These are phyloP conservation scores for Xestia sexstrigata DNA, from an alignment of 2,888 invertebrate genomes.

Conservation along the genomic window DNA sequence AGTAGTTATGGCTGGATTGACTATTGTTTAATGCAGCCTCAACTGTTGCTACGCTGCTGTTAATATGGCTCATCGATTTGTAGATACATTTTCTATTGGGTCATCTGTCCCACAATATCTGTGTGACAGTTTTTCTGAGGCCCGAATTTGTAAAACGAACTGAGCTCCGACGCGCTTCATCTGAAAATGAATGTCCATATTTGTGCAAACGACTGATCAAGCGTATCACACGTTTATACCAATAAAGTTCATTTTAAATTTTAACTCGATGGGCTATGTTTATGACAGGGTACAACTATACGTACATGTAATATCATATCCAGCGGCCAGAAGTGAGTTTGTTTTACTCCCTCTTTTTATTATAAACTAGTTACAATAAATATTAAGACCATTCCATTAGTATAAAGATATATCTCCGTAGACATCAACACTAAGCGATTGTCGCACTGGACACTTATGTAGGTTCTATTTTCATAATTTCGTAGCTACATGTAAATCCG, in stretches of 20 bases:
- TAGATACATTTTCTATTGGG: background rate
- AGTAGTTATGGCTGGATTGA: conserved; percentile 1
- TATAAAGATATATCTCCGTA: background rate
- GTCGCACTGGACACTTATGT: background rate
- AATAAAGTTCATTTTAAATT: background rate
- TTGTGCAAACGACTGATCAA: too few species aligned
- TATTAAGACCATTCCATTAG: background rate
- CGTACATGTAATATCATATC: background rate
- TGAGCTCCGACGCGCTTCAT: background rate
- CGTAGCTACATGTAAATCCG: background rate
- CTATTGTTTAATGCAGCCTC: background rate
- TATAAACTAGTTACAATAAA: background rate
- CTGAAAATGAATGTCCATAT: background rate
- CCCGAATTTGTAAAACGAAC: background rate
- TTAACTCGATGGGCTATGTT: background rate
- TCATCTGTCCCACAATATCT: too few species aligned
- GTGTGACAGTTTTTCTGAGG: background rate
- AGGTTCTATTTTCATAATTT: conserved; percentile 3
- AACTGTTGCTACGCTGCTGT: background rate
- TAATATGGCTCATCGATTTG: background rate
- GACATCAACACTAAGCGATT: background rate
- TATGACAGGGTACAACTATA: background rate
- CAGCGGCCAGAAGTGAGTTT: background rate
- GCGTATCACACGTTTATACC: background rate
- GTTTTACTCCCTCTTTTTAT: background rate